Percentiles rank a stretch among this genome's conserved stretches.
Conservation (phyloP, 2,888 invertebrate genomes). For the Diploptera punctata region DNA sequence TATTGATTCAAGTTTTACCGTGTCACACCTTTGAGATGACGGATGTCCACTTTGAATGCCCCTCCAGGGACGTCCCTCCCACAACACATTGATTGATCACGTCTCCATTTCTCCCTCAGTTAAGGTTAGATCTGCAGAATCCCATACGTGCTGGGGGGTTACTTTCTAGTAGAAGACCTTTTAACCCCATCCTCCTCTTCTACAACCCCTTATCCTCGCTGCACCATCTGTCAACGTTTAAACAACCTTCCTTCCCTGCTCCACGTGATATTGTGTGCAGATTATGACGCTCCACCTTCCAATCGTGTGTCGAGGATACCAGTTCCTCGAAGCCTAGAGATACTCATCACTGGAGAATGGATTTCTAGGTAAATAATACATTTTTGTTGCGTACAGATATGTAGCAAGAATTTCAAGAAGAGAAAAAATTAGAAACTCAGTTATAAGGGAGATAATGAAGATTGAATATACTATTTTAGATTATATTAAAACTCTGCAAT, state of each 20-base stretch:
- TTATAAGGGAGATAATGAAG: too few species aligned
- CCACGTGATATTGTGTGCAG: too few species aligned
- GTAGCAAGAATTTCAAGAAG: too few species aligned
- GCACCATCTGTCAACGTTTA: constrained; percentile 20
- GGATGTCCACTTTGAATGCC: constrained; percentile 30
- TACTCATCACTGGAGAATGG: too few species aligned
- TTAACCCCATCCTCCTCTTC: constrained; percentile 6
- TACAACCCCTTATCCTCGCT: constrained; percentile 10
- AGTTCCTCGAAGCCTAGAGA: too few species aligned
- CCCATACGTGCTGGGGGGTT: constrained; percentile 13
- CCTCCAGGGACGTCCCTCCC: not conserved
- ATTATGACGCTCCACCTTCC: too few species aligned
- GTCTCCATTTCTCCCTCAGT: not conserved
- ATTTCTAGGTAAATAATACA: too few species aligned
- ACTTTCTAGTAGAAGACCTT: constrained; percentile 19
- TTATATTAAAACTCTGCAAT: too few species aligned
- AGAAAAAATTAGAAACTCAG: too few species aligned
- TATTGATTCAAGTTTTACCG: constrained; percentile 8
- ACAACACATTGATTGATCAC: constrained; percentile 24
- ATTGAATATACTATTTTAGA: too few species aligned
- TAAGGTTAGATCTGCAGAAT: constrained; percentile 10
- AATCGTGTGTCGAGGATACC: too few species aligned
- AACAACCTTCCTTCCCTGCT: not conserved
- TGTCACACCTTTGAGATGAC: constrained; percentile 25
- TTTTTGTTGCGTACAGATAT: too few species aligned